phyloP scores from a whole-genome alignment of 1,140 invertebrate species.

The Diploscapter pachys region DNA sequence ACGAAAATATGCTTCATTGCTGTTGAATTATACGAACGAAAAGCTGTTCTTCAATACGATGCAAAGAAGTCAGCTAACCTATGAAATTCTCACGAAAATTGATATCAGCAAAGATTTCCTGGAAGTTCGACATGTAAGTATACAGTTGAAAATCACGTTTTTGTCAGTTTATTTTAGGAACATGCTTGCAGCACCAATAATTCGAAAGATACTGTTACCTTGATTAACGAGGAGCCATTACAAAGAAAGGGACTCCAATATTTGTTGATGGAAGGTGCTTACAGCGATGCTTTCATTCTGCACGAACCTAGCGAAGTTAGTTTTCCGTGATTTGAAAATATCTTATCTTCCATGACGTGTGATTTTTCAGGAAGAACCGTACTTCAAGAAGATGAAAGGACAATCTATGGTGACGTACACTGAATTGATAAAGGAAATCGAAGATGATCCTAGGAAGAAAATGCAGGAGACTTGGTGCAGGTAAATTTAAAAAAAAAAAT shows the following conservation, averaged over 20 bases:
- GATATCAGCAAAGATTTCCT: constrained; percentile 26
- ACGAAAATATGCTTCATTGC: constrained; percentile 15
- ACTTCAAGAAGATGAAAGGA: constrained; percentile 25
- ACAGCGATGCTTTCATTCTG: constrained; percentile 23
- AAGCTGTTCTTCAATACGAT: constrained; percentile 22
- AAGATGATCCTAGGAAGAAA: constrained; percentile 17
- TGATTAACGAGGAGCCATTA: constrained; percentile 20
- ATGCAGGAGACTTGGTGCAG: constrained; percentile 8
- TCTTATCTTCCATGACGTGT: constrained; percentile 1
- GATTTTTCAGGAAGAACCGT: constrained; percentile 19
- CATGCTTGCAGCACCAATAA: background rate
- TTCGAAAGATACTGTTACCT: background rate
- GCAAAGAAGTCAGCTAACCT: constrained; percentile 22
- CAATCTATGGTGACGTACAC: background rate
- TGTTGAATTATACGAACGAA: constrained; percentile 24
- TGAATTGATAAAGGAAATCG: background rate
- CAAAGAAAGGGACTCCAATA: constrained; percentile 25
- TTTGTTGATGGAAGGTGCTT: constrained; percentile 27
- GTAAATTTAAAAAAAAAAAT: constrained; percentile 2
- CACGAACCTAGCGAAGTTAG: constrained; percentile 26
- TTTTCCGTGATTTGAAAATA: constrained; percentile 9
- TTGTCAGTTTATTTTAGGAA: background rate
- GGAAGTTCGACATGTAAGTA: background rate
- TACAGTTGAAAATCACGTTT: too few relatives aligned
- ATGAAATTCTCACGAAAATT: constrained; percentile 21